Evolutionary conservation across 2,797 vertebrate genomes (phyloP), one percentile per base, ranked within the genome.

Genomic region (Microctenopoma steveboyesi): DNA sequence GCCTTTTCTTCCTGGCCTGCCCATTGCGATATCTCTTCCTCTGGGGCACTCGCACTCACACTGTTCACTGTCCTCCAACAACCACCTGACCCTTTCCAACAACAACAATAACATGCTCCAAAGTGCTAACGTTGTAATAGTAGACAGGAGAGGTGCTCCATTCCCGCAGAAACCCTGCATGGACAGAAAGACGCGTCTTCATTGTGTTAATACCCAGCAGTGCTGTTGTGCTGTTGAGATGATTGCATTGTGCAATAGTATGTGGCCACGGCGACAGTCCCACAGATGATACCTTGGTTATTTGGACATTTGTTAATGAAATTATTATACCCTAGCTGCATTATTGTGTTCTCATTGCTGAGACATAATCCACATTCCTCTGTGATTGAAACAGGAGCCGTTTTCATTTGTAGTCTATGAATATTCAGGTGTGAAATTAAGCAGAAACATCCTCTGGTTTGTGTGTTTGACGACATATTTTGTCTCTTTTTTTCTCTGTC

Each of bases 1-100:
- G 79, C 69, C 78, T 88, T 89, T 69, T 85, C 87, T 89, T 75
- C 65, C 86, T 90, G 82, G 89, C 90, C 86, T 80, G 88, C 78
- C 84, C 63, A 49, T 62, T 82, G 87, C 47, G 86, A 92, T 91
- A 88, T 86, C 84, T 74, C 76, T 65, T 85, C 87, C 84, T 83
- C 30, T 0, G 81, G 80, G 86, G 82, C 61, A n/a, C 64, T 76
- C 58, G 8, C 43, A 64, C 75, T 30, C 33, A 60, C 78, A 56
- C 75, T n/a, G 14, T 50, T 62, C 62, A 57, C 60, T 63, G 25
- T 52, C 45, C 78, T 82, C 79, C 78, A 76, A 75, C 5, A 64
- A 73, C 48, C 74, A 83, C 76, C 86, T 82, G 85, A 86, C 74
- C 74, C 73, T n/a, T 46, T 86, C 79, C 53, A 74, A 13, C 72